Evolutionary conservation across 1,140 invertebrate species (phyloP).

Genomic region (Leptopilina boulardi): DNA sequence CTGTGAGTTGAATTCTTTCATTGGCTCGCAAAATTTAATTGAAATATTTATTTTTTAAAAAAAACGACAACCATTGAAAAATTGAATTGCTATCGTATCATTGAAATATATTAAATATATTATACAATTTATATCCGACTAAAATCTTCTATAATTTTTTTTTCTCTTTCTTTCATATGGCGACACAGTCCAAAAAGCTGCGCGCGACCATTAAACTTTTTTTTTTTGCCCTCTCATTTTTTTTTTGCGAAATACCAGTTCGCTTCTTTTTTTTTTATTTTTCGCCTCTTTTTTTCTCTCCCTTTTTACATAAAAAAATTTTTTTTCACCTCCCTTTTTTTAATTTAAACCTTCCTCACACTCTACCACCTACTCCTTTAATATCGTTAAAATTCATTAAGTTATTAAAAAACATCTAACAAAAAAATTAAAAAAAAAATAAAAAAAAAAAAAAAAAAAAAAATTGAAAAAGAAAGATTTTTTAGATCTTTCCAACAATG

Average conservation of each 20-base stretch:
- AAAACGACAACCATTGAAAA: slow-evolving; percentile 23
- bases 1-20: slow-evolving; percentile 60
- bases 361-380: slow-evolving; percentile 47
- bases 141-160: slow-evolving; percentile 66
- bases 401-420: slow-evolving; percentile 73
- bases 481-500: slow-evolving; percentile 71
- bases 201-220: slow-evolving; percentile 45
- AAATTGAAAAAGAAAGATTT: slow-evolving; percentile 67
- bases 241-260: slow-evolving; percentile 51
- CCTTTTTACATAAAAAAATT: slow-evolving; percentile 52
- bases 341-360: slow-evolving; percentile 50
- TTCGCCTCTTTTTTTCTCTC: slow-evolving; percentile 37
- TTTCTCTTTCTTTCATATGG: slow-evolving; percentile 40
- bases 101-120: slow-evolving; percentile 76
- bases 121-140: slow-evolving; percentile 74
- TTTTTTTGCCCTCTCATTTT: slow-evolving; percentile 47
- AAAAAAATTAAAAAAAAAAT: slow-evolving; percentile 64
- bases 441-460: slow-evolving; percentile 60
- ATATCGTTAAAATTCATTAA: slow-evolving; percentile 75
- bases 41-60: background rate
- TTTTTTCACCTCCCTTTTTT: slow-evolving; percentile 43
- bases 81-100: slow-evolving; percentile 50
- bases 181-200: slow-evolving; percentile 70
- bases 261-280: slow-evolving; percentile 37
- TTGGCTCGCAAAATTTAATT: slow-evolving; percentile 33